These are phyloP conservation scores for Thereuonema tuberculata DNA, from an alignment of 1,140 invertebrate species.

Conservation along the genomic window DNA sequence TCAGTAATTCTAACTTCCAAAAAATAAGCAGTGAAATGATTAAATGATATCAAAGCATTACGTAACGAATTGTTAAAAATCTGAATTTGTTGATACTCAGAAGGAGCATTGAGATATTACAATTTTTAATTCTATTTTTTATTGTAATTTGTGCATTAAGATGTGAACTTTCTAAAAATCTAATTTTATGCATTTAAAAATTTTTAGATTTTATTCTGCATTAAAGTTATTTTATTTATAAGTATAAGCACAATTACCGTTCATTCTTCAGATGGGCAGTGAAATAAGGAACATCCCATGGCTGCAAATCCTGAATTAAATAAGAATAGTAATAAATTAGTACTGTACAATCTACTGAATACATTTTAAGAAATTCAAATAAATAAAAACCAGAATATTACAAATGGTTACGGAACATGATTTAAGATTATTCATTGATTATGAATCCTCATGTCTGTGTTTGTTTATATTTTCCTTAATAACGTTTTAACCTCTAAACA, in stretches of 20 bases:
- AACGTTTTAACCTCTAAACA: too few species aligned
- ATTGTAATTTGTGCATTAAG: not conserved
- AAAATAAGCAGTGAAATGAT: too few species aligned
- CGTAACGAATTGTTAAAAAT: not conserved
- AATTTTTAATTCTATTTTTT: not conserved
- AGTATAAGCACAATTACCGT: conserved; percentile 33
- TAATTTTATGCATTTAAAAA: not conserved
- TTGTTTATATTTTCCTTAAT: too few species aligned
- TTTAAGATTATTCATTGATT: too few species aligned
- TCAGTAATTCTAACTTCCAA: too few species aligned
- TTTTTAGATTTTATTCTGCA: not conserved
- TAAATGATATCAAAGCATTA: too few species aligned
- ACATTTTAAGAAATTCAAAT: too few species aligned
- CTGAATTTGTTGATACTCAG: not conserved
- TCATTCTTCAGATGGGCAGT: conserved; percentile 52
- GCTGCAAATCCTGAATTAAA: conserved; percentile 37
- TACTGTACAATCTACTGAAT: too few species aligned
- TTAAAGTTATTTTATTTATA: too few species aligned
- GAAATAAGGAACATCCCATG: conserved; percentile 77
- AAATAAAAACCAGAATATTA: conserved; percentile 10
- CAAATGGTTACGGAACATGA: too few species aligned
- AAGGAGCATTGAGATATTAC: not conserved
- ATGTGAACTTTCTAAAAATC: not conserved
- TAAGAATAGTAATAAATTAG: not conserved
- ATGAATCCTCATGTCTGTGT: too few species aligned